Evolutionary conservation across 2,888 invertebrate genomes (phyloP).

Genomic region (Cerastis leucographa): DNA sequence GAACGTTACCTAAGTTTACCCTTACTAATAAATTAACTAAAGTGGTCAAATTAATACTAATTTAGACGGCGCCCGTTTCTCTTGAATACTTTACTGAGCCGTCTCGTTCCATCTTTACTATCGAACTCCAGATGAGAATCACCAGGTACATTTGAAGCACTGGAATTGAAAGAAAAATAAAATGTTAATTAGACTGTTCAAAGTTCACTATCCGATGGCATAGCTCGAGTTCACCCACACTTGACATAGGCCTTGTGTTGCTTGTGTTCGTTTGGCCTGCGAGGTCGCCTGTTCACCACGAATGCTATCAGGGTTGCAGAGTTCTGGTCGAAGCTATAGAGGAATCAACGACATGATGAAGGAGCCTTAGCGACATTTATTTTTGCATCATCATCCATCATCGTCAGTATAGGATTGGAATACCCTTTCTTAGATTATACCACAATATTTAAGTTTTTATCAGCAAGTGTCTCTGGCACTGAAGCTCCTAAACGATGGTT

Average conservation of each 20-base stretch:
- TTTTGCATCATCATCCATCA: background rate
- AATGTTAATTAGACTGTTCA: background rate
- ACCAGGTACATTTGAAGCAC: constrained; percentile 87
- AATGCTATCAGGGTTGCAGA: background rate
- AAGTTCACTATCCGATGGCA: background rate
- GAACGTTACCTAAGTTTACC: constrained; percentile 12
- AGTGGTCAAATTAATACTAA: constrained; percentile 10
- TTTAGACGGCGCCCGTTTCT: constrained; percentile 79
- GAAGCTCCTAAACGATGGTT: background rate
- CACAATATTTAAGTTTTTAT: background rate
- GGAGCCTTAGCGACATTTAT: background rate
- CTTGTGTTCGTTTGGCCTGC: background rate
- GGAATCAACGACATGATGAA: background rate
- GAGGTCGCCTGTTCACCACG: background rate
- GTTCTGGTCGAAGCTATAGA: background rate
- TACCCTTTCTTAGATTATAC: background rate
- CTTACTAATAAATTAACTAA: constrained; percentile 23
- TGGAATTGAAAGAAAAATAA: constrained; percentile 70
- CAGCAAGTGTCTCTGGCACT: background rate
- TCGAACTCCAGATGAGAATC: constrained; percentile 87
- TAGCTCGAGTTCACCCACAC: background rate
- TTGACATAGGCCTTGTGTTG: background rate
- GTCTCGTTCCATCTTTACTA: constrained; percentile 87
- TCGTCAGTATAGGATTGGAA: background rate
- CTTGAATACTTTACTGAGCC: constrained; percentile 86